Base-by-base conservation (phyloP, 64 coral and sea anemone species). In the Pachyseris speciosa region DNA sequence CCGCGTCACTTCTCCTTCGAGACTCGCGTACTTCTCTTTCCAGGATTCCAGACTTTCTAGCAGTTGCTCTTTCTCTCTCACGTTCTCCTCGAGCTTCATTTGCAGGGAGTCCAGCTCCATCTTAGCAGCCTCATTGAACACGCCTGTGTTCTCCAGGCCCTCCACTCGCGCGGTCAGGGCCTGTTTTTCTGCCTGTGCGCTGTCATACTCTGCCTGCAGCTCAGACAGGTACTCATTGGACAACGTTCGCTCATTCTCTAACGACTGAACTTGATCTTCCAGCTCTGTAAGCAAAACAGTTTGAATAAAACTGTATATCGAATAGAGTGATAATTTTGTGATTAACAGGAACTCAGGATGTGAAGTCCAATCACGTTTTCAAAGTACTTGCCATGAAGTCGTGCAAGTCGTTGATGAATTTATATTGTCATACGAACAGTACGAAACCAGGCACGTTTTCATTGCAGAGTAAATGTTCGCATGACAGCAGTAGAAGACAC, bases 181-280 rank as follows among this genome's bases (percentile, higher is more conserved):
- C 37, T 74, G 49, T 12, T 75, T 88, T 63, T 74, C 85, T 30
- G 38, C 72, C 52, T 74, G 49, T 5, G 61, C 36, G 22, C 72
- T 73, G 9, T 88, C 58, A 11, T 73, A 27, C 20, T 88, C 85
- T 7, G 34, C 70, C 42, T 88, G 85, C 7, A 88, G 66, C 48
- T 88, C 85, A 16, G 51, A 55, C 5, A 61, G 16, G 28, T 74
- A 75, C 3, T 70, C 61, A 30, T 86, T 86, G 19, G 69, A 30
- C 38, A 86, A 33, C 24, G 66, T 71, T 17, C 84, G 69, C 30
- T 86, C 84, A 20, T 72, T 53, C 69, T 86, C 29, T 1, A 86
- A 13, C 5, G 37, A 67, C 19, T 67, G 69, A 3, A 86, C 66
- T 37, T 70, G 38, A 16, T 72, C 66, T 7, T 37, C 44, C 4